These are phyloP conservation scores for Heliconius himera DNA, from an alignment of 1,140 invertebrate species.

Conservation along the genomic window DNA sequence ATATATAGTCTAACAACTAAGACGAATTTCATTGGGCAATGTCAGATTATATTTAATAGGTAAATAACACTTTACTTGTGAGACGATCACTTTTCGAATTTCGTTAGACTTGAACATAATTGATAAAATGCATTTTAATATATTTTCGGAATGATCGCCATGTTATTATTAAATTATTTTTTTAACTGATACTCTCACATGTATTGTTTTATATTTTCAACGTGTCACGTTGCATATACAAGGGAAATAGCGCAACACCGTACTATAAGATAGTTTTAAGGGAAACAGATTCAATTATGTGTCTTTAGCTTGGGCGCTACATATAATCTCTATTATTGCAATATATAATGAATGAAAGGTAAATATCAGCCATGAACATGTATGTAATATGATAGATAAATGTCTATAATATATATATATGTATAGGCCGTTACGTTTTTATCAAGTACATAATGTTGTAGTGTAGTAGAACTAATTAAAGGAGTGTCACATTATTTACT, in stretches of 20 bases:
- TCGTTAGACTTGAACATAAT: no score
- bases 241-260: slow-evolving; percentile 10
- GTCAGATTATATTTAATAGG: slow-evolving; percentile 1
- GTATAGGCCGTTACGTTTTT: not conserved
- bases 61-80: not conserved
- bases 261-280: not conserved
- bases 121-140: not conserved
- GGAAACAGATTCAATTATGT: not conserved
- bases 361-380: not conserved
- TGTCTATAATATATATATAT: not conserved
- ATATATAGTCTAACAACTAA: not conserved
- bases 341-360: not conserved
- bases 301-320: not conserved
- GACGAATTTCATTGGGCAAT: not conserved
- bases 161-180: not conserved
- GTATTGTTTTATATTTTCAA: not conserved
- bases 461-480: not conserved
- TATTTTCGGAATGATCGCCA: not conserved
- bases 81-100: not conserved
- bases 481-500: not conserved
- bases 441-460: not conserved
- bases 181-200: not conserved
- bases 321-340: not conserved
- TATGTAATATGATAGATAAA: not conserved
- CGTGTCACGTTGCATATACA: slow-evolving; percentile 10